Conservation (phyloP, 2,888 invertebrate genomes). For the Homarus gammarus region DNA sequence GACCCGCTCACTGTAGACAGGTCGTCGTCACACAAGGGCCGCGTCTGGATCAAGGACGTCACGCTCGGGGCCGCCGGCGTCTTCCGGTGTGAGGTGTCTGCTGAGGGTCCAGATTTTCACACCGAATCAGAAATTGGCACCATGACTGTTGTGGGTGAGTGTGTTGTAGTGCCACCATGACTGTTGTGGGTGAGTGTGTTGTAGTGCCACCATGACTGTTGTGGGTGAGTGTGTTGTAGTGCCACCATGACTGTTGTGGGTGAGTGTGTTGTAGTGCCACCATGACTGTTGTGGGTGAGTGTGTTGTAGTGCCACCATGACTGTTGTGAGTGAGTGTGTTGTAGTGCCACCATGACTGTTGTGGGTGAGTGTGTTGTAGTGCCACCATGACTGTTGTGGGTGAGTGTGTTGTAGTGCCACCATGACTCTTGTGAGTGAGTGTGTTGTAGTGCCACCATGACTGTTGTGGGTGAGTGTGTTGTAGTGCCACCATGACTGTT, state of each 20-base stretch:
- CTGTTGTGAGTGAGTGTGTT: conserved; percentile 1
- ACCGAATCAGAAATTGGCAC: conserved; percentile 55
- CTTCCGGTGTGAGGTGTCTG: conserved; percentile 73
- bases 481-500: not conserved
- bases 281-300: not conserved
- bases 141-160: conserved; percentile 70
- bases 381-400: too few species aligned
- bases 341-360: too few species aligned
- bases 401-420: too few species aligned
- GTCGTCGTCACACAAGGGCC: conserved; percentile 53
- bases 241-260: not conserved
- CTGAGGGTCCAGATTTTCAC: conserved; percentile 71
- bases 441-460: not conserved
- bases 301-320: not conserved
- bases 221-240: not conserved
- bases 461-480: not conserved
- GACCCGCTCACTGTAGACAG: conserved; percentile 60
- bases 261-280: not conserved
- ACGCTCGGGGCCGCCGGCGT: conserved; percentile 65
- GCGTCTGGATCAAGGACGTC: conserved; percentile 63
- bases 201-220: not conserved
- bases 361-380: too few species aligned
- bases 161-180: not conserved
- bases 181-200: not conserved
- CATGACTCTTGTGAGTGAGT: not conserved